phyloP scores from a whole-genome alignment of 2,888 invertebrate genomes.

The Tetranychus piercei region DNA sequence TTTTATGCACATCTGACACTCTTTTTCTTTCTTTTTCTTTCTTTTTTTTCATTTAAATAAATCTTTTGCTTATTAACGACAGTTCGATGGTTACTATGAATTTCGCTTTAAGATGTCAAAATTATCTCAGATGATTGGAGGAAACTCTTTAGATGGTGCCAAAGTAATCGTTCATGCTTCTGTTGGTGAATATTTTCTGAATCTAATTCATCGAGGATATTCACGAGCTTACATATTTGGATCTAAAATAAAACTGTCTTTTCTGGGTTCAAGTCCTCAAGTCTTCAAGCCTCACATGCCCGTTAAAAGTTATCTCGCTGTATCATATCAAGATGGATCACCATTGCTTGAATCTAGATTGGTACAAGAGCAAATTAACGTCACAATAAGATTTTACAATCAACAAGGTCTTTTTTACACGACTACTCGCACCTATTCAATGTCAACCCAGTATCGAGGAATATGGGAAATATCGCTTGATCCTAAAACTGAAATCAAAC shows the following conservation, averaged over 20 bases:
- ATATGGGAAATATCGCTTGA: conserved; percentile 68
- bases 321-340: conserved; percentile 78
- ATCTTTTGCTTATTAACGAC: conserved; percentile 19
- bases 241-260: conserved; percentile 59
- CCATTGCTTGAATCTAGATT: conserved; percentile 48
- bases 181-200: conserved; percentile 66
- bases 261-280: conserved; percentile 74
- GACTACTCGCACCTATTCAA: conserved; percentile 39
- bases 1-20: background rate
- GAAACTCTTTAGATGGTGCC: conserved; percentile 45
- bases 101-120: conserved; percentile 61
- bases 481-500: conserved; percentile 40
- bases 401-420: conserved; percentile 33
- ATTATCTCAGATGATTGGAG: conserved; percentile 8
- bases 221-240: conserved; percentile 70
- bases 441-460: conserved; percentile 48
- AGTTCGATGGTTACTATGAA: conserved; percentile 72
- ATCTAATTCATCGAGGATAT: conserved; percentile 66
- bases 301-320: conserved; percentile 62
- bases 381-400: conserved; percentile 43
- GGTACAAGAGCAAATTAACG: conserved; percentile 45
- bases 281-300: conserved; percentile 91
- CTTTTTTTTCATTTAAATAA: conserved; percentile 11
- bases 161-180: conserved; percentile 66
- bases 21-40: conserved; percentile 19